Base-by-base conservation (phyloP, 2,797 vertebrate species). In the Pachyuromys duprasi region DNA sequence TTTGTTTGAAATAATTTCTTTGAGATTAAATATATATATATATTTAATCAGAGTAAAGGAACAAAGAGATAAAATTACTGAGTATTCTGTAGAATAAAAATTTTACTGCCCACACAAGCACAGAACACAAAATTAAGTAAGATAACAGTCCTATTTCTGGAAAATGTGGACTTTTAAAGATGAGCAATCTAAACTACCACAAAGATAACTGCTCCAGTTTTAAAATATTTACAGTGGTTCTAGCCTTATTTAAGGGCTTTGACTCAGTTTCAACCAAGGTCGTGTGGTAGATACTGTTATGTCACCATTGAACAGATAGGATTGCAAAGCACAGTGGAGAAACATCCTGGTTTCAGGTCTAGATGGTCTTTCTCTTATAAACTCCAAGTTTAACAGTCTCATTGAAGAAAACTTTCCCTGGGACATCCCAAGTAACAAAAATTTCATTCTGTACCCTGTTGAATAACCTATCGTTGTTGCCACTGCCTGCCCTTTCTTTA, bases 71-170 rank as follows among this genome's bases (percentile, higher is more conserved):
- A 70, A 55, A 82, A 86, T 26, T 3, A 12, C 4, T 39, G 53
- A 42, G 11, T 24, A 81, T 78, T 94, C 86, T 83, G 4, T 15
- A 60, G 2, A 60, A 57, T 33, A 76, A 91, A 96, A 90, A 53
- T 33, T 18, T 55, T 86, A 83, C 78, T 80, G 53, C 17, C 6
- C 7, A 33, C 49, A 26, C 31, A 57, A 65, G 15, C 14, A 69
- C 11, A 94, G 90, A 94, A 89, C 69, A 67, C 20, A 93, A 86
- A 88, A 90, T 24, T 33, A 90, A 39, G 53, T 12, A 55, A 82
- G 79, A 83, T 63, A 90, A 75, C 20, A 88, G 31, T 31, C 31
- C 53, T 9, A 80, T 6, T 96, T 12, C n/a, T 91, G 45, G n/a
- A 82, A 75, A n/a, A 89, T 8, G 5, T 26, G 11, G 8, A 70